These are phyloP conservation scores for Heliothis virescens DNA, from an alignment of 1,140 invertebrate species.

Conservation along the genomic window DNA sequence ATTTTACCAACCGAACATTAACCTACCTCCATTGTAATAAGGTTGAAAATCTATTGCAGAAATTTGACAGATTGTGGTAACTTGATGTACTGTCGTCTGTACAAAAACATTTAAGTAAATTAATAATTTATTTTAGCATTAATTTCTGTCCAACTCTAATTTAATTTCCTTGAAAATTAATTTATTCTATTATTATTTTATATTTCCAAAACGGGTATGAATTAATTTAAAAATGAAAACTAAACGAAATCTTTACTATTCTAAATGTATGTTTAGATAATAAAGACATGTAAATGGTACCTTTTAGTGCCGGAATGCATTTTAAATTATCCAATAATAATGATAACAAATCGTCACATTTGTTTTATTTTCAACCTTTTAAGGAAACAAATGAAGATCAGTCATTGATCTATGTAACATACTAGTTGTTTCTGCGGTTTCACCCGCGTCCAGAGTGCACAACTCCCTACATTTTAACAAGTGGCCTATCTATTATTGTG, in stretches of 20 bases:
- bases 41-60: no score
- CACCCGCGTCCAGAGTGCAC: no score
- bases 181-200: slow-evolving; percentile 8
- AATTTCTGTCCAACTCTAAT: background rate
- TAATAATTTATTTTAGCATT: slow-evolving; percentile 11
- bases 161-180: slow-evolving; percentile 16
- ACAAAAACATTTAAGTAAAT: background rate
- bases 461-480: no score
- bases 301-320: slow-evolving; percentile 74
- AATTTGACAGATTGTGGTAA: no score
- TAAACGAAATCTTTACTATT: slow-evolving; percentile 64
- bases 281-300: slow-evolving; percentile 75
- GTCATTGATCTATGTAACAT: no score
- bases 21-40: no score
- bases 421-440: no score
- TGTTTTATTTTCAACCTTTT: slow-evolving; percentile 63
- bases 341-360: slow-evolving; percentile 55
- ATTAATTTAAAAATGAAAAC: slow-evolving; percentile 62
- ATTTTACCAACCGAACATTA: no score
- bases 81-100: no score
- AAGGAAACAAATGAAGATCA: no score
- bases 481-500: no score
- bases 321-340: slow-evolving; percentile 81
- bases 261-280: slow-evolving; percentile 78
- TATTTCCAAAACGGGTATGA: slow-evolving; percentile 66